Conservation (phyloP, 2,113 vertebrate genomes). For the Tragulus kanchil region DNA sequence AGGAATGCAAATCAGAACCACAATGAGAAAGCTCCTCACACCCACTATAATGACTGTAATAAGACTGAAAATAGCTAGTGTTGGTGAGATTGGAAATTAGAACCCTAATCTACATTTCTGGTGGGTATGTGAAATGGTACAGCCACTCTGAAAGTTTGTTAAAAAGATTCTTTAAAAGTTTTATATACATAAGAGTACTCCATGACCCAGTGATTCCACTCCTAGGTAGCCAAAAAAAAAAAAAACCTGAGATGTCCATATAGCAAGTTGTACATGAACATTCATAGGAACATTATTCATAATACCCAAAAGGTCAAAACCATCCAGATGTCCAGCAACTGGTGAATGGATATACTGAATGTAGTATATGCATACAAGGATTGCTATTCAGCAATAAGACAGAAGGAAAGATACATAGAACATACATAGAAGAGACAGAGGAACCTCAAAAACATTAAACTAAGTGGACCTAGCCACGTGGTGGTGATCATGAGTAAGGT, state of each 20-base stretch:
- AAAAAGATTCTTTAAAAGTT: conserved; percentile 27
- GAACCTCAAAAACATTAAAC: conserved; percentile 29
- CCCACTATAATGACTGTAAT: conserved; percentile 32
- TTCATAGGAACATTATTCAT: conserved; percentile 45
- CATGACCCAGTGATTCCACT: not conserved
- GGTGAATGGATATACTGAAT: not conserved
- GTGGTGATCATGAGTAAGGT: not conserved
- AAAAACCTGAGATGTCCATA: not conserved
- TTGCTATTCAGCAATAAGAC: not conserved
- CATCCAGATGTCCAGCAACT: not conserved
- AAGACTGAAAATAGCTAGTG: not conserved
- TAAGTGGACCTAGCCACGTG: not conserved
- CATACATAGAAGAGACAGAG: not conserved
- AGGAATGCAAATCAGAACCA: conserved; percentile 66
- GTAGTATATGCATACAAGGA: not conserved
- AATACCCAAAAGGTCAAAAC: not conserved
- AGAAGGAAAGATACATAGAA: not conserved
- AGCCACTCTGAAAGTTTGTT: not conserved
- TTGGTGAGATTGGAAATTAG: conserved; percentile 37
- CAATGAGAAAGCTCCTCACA: conserved; percentile 7
- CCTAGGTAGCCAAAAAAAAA: not conserved
- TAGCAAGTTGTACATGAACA: not conserved
- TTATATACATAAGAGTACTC: not conserved
- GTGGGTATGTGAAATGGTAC: conserved; percentile 17
- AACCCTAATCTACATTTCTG: not conserved